phyloP scores from a whole-genome alignment of 2,888 invertebrate genomes.

The Margaritifera margaritifera region DNA sequence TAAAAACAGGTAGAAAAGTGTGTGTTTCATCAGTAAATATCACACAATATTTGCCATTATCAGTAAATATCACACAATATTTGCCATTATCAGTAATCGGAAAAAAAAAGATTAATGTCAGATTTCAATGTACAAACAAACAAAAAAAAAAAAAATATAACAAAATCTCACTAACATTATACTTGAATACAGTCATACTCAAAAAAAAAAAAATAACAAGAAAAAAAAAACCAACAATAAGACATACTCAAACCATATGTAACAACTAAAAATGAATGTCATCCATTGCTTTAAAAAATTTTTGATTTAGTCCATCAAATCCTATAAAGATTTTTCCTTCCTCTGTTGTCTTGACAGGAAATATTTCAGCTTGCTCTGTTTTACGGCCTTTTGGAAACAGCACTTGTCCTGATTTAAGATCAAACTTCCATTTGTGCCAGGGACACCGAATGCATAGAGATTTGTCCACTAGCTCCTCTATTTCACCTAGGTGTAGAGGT shows the following conservation, averaged over 20 bases:
- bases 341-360: constrained; percentile 53
- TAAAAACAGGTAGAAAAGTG: too few relatives aligned
- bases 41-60: too few relatives aligned
- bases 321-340: constrained; percentile 59
- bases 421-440: constrained; percentile 69
- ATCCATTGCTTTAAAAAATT: constrained; percentile 44
- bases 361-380: constrained; percentile 39
- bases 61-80: too few relatives aligned
- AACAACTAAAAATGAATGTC: constrained; percentile 20
- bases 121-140: too few relatives aligned
- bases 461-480: constrained; percentile 62
- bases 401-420: constrained; percentile 54
- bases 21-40: too few relatives aligned
- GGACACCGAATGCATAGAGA: constrained; percentile 65
- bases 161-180: too few relatives aligned
- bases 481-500: constrained; percentile 67
- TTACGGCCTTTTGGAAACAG: constrained; percentile 48
- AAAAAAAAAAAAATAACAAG: too few relatives aligned
- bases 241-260: not conserved
- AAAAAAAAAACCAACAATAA: too few relatives aligned
- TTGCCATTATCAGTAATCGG: too few relatives aligned
- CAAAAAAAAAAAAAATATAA: too few relatives aligned
- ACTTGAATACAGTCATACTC: too few relatives aligned
- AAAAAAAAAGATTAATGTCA: too few relatives aligned
- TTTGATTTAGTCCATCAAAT: constrained; percentile 53